phyloP scores from a whole-genome alignment of 2,888 invertebrate species.

The Protophormia terraenovae region DNA sequence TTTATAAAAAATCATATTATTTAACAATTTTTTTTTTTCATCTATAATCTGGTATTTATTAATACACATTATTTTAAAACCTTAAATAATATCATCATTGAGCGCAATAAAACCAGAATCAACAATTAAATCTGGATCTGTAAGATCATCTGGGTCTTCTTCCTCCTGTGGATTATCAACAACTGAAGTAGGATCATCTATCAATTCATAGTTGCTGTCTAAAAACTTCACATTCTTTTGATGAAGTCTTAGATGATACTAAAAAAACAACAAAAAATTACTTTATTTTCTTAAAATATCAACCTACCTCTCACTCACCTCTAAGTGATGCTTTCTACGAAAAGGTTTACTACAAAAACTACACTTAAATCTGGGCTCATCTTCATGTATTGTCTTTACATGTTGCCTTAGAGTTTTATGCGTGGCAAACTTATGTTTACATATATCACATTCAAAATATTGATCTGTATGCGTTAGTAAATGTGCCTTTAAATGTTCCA shows the following conservation, averaged over 20 bases:
- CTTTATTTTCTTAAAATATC: too few species aligned
- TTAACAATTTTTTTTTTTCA: too few species aligned
- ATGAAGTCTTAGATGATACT: slow-evolving; percentile 72
- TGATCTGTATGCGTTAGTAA: slow-evolving; percentile 73
- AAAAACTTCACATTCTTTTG: slow-evolving; percentile 50
- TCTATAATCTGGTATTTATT: too few species aligned
- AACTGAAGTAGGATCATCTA: slow-evolving; percentile 61
- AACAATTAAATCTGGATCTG: slow-evolving; percentile 43
- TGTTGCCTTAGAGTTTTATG: slow-evolving; percentile 74
- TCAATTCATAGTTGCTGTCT: neutral
- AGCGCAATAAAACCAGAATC: slow-evolving; percentile 56
- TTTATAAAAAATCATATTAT: too few species aligned
- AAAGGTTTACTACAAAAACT: slow-evolving; percentile 72
- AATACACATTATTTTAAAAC: too few species aligned
- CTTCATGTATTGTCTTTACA: slow-evolving; percentile 72
- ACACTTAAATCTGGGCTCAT: slow-evolving; percentile 72
- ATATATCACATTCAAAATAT: slow-evolving; percentile 72
- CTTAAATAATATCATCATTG: neutral
- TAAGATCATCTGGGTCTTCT: too few species aligned
- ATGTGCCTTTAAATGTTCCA: slow-evolving; percentile 75
- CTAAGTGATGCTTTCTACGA: slow-evolving; percentile 74
- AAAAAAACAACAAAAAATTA: slow-evolving; percentile 19
- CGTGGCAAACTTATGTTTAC: slow-evolving; percentile 73
- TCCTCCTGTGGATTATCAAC: too few species aligned
- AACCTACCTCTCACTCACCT: slow-evolving; percentile 43